phyloP scores from a whole-genome alignment of 2,888 invertebrate genomes.

The Chromoteleia sp. region DNA sequence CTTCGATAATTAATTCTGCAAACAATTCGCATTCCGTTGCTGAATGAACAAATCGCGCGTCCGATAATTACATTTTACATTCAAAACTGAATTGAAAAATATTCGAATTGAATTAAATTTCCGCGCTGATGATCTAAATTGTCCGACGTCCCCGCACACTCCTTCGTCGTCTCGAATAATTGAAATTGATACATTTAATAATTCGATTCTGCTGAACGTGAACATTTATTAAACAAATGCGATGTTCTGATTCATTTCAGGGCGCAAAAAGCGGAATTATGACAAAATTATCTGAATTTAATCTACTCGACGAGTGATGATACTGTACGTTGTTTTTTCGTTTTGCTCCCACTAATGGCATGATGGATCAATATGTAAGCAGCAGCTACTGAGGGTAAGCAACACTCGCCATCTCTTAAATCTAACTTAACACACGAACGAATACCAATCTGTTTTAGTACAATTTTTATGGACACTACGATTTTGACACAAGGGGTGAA shows the following conservation, averaged over 20 bases:
- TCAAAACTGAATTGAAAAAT: no score
- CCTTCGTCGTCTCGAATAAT: constrained; percentile 22
- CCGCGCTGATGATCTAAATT: constrained; percentile 12
- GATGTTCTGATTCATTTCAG: constrained; percentile 14
- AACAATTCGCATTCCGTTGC: no score
- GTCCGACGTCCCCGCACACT: not conserved
- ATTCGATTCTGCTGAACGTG: not conserved
- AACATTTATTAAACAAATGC: constrained; percentile 31
- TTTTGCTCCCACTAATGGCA: constrained; percentile 67
- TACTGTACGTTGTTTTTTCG: constrained; percentile 62
- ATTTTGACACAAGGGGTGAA: constrained; percentile 57
- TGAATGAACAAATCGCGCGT: no score
- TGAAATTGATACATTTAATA: constrained; percentile 32
- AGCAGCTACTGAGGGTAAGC: constrained; percentile 67
- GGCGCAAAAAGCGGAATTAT: constrained; percentile 25
- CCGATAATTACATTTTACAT: no score
- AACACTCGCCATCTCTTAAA: constrained; percentile 68
- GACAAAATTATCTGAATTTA: constrained; percentile 57
- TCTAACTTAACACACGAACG: constrained; percentile 68
- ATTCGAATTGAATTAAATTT: constrained; percentile 43
- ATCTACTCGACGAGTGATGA: constrained; percentile 55
- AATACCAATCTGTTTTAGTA: constrained; percentile 68
- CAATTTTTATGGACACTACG: constrained; percentile 65
- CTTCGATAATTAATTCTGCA: no score
- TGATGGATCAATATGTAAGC: constrained; percentile 69